Evolutionary conservation across 35 echinoderm and acorn worm species (phyloP).

Genomic region (Strongylocentrotus purpuratus): DNA sequence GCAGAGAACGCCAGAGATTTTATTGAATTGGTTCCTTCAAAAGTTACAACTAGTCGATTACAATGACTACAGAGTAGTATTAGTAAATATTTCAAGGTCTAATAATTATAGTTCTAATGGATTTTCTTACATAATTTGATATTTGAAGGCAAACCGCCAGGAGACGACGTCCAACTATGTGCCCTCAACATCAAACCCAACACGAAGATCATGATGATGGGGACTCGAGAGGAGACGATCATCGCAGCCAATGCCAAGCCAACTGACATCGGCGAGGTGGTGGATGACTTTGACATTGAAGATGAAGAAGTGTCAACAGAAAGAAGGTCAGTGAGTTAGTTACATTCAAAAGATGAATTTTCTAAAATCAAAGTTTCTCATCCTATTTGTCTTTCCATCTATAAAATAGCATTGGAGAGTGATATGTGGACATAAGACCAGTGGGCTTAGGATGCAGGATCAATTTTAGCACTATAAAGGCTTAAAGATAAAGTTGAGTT

Average conservation of each 20-base stretch:
- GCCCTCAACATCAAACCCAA: conserved; percentile 92
- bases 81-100: too few species aligned
- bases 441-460: too few species aligned
- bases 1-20: too few species aligned
- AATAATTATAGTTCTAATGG: too few species aligned
- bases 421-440: background rate
- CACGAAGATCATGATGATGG: conserved; percentile 99
- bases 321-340: conserved; percentile 69
- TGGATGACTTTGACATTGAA: conserved; percentile 99
- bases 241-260: conserved; percentile 92
- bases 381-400: background rate
- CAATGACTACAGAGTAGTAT: too few species aligned
- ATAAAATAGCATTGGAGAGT: too few species aligned
- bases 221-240: conserved; percentile 97
- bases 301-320: conserved; percentile 90
- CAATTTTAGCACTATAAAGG: too few species aligned
- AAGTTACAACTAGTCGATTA: too few species aligned
- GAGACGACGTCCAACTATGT: conserved; percentile 83
- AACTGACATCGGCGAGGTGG: conserved; percentile 83
- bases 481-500: too few species aligned
- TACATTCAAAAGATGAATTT: background rate
- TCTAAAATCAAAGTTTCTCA: background rate
- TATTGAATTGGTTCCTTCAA: too few species aligned
- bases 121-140: background rate
- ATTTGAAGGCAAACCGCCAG: conserved; percentile 79